Percentiles rank a stretch among this genome's conserved stretches.
Conservation (phyloP, 2,888 invertebrate species). For the Tachina fera region DNA sequence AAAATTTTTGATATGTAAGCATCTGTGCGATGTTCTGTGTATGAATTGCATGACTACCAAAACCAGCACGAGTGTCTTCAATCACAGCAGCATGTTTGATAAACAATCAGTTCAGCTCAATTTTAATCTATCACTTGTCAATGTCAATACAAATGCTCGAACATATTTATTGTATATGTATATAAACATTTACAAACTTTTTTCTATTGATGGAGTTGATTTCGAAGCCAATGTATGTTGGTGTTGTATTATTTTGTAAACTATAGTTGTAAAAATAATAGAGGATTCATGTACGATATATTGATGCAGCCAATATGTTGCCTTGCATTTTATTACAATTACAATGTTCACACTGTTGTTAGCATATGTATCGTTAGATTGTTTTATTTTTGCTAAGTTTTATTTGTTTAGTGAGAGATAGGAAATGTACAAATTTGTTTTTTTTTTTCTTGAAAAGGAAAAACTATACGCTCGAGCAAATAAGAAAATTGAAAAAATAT, state of each 20-base stretch:
- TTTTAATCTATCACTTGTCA: slow-evolving; percentile 80
- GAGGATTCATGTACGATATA: neutral
- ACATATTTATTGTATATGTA: slow-evolving; percentile 2
- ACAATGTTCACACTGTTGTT: slow-evolving; percentile 55
- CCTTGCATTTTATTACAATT: slow-evolving; percentile 47
- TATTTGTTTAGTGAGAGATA: neutral
- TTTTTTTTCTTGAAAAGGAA: neutral
- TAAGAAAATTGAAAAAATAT: slow-evolving; percentile 15
- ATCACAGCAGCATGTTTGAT: slow-evolving; percentile 18
- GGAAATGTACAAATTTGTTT: slow-evolving; percentile 22
- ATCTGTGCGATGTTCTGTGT: slow-evolving; percentile 27
- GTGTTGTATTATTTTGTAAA: slow-evolving; percentile 58
- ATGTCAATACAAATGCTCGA: slow-evolving; percentile 64
- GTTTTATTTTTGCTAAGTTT: slow-evolving; percentile 29
- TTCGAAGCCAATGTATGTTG: slow-evolving; percentile 72
- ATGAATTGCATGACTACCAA: slow-evolving; percentile 36
- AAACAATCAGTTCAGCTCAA: slow-evolving; percentile 74
- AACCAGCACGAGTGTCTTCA: slow-evolving; percentile 36
- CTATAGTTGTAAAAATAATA: slow-evolving; percentile 17
- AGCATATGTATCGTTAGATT: slow-evolving; percentile 35
- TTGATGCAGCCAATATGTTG: slow-evolving; percentile 28
- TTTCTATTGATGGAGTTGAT: slow-evolving; percentile 28
- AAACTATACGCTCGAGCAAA: slow-evolving; percentile 15
- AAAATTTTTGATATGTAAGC: neutral
- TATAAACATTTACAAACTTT: neutral